Base-by-base conservation (phyloP, 2,888 invertebrate genomes). In the Melanargia galathea region DNA sequence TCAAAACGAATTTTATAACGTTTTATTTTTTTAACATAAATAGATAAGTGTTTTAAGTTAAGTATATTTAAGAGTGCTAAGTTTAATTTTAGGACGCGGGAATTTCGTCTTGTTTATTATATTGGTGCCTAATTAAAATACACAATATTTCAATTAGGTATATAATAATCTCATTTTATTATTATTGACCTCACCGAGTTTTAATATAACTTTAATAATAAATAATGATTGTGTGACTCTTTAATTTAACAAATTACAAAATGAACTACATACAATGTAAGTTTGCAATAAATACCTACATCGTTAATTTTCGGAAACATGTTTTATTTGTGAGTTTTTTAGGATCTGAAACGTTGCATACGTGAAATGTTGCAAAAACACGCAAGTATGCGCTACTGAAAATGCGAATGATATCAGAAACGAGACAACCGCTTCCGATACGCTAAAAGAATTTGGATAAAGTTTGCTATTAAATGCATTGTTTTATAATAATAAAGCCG, bases 251-350 rank as follows among this genome's bases (percentile, higher is more conserved):
- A 6, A 26, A 30, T 49, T 30, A 62, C 60, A 59, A 62, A 59
- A 64, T 54, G 55, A 62, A 54, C 13, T 40, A 18, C 45, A 59
- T 51, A 49, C 22, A 55, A 56, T 61, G 55, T 66, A 55, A 62
- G 59, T 64, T 56, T 60, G 60, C 26, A 66, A 64, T 66, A 64
- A 64, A 66, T 48, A 61, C 16, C 43, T 43, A 8, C 18, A 60
- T n/a, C 10, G 38, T 18, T 26, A 33, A 38, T 43, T 38, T 24
- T 24, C 8, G 3, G 33, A 49, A 2, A 26, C 43, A 4, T n/a
- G 20, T 45, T 30, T 38, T 49, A 35, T 35, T 45, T 62, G 35
- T 55, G 35, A 43, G 10, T n/a, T n/a, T n/a, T n/a, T n/a, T n/a
- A n/a, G n/a, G n/a, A n/a, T n/a, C n/a, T n/a, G n/a, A n/a, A n/a